Percentiles rank a stretch among this genome's conserved stretches.
Evolutionary conservation across 2,113 vertebrate species (phyloP).

Genomic region (Zosterops japonicus): DNA sequence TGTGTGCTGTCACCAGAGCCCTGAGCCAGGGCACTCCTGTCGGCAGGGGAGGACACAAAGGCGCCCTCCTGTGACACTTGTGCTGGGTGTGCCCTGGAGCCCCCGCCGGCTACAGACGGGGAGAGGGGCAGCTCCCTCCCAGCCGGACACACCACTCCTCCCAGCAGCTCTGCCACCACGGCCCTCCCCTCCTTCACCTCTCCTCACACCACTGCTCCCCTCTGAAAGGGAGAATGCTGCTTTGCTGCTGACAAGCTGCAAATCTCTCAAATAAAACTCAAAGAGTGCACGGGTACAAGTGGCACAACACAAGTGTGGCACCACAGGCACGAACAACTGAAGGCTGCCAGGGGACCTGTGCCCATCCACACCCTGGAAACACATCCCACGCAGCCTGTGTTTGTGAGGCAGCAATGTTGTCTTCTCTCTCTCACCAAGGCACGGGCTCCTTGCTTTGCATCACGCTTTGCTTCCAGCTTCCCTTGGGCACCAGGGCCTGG

Average conservation of each 20-base stretch:
- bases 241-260: not conserved
- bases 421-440: not conserved
- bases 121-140: not conserved
- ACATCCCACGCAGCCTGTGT: not conserved
- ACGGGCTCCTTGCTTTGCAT: not conserved
- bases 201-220: rapidly evolving
- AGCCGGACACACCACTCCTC: not conserved
- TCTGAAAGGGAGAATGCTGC: not conserved
- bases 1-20: rapidly evolving
- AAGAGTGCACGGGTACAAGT: rapidly evolving
- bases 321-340: rapidly evolving
- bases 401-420: rapidly evolving
- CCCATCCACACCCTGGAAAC: not conserved
- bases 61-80: not conserved
- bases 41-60: rapidly evolving
- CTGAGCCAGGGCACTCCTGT: not conserved
- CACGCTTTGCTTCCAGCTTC: not conserved
- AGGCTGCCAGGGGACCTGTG: not conserved
- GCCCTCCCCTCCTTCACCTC: not conserved
- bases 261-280: not conserved
- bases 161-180: not conserved
- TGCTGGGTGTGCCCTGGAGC: not conserved
- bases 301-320: rapidly evolving
- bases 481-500: not conserved
- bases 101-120: rapidly evolving